Conservation (phyloP, 2,797 vertebrate species). For the Halcyon leucocephala region DNA sequence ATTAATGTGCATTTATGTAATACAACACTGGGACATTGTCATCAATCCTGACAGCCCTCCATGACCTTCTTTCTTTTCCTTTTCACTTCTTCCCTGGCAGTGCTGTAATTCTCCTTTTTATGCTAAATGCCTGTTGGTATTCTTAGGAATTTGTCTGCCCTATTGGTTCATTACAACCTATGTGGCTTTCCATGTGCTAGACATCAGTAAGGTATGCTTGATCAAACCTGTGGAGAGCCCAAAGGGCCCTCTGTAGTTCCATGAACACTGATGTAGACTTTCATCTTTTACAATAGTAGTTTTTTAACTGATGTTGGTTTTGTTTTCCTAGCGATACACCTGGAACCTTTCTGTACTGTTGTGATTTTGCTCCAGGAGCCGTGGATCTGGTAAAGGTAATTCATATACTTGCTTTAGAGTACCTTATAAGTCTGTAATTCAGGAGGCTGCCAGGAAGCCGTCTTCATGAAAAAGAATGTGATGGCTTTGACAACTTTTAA, state of each 20-base stretch:
- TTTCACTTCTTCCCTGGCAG: slow-evolving; percentile 20
- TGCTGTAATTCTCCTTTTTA: slow-evolving; percentile 28
- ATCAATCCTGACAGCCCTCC: background rate
- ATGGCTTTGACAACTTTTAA: slow-evolving; percentile 65
- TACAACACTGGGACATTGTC: background rate
- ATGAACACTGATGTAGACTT: background rate
- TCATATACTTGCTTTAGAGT: slow-evolving; percentile 22
- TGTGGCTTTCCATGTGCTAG: slow-evolving; percentile 42
- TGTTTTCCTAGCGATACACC: slow-evolving; percentile 72
- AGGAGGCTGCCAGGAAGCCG: slow-evolving; percentile 48
- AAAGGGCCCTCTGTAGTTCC: slow-evolving; percentile 27
- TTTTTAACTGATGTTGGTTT: slow-evolving; percentile 51
- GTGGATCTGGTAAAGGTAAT: slow-evolving; percentile 90
- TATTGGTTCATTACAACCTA: slow-evolving; percentile 42
- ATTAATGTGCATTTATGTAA: slow-evolving; percentile 17
- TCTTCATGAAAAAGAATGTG: slow-evolving; percentile 50
- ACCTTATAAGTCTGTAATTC: slow-evolving; percentile 45
- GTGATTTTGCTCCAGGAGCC: slow-evolving; percentile 90
- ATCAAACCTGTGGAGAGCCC: slow-evolving; percentile 46
- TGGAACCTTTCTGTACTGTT: slow-evolving; percentile 89
- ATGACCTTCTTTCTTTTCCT: slow-evolving; percentile 30
- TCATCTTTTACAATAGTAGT: slow-evolving; percentile 47
- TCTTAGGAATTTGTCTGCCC: slow-evolving; percentile 51
- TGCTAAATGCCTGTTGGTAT: slow-evolving; percentile 21
- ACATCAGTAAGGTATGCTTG: slow-evolving; percentile 31